Base-by-base conservation (phyloP, 2,888 invertebrate species). In the Lottia gigantea region DNA sequence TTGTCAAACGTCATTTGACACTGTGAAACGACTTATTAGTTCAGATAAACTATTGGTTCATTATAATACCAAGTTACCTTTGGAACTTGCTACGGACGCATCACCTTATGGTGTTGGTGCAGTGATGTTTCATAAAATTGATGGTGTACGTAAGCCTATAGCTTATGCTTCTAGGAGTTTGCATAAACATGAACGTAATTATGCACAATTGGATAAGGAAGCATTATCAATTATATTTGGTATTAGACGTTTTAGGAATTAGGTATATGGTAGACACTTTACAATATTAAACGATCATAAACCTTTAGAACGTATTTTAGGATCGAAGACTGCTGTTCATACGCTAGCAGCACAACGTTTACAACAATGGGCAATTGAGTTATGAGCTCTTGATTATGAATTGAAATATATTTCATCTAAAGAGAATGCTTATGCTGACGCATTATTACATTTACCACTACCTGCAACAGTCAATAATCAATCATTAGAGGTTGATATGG, bases 101-200 rank as follows among this genome's bases (percentile, higher is more conserved):
- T 67, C 67, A 40, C 68, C 70, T 23, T 65, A 63, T n/a, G 70
- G 73, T 11, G 46, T 74, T 15, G 72, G 70, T 16, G 74, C 73
- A 3, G 74, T 72, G 1, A 19, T 74, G 19, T 74, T 65, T 25
- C 74, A 74, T 46, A 19, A 7, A 19, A 40, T n/a, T 45, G 45
- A 66, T 46, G 61, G 62, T 12, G 26, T 75, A 14, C 86, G 87
- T 71, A 70, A 80, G 71, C 86, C 89, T 3, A 86, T 88, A 61
- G 78, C 81, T 2, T 88, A 86, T 71, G 49, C 49, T 19, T 49
- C 49, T 8, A 14, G 49, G 19, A 49, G n/a, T 19, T 49, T 49
- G 49, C 49, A 49, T 49, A 49, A 49, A 49, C 49, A 49, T 19
- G 49, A 49, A 49, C 15, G 16, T 49, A 49, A 49, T 49, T 49